These are phyloP conservation scores for Mesoclemmys tuberculata DNA, from an alignment of 2,113 vertebrate species.

Conservation along the genomic window DNA sequence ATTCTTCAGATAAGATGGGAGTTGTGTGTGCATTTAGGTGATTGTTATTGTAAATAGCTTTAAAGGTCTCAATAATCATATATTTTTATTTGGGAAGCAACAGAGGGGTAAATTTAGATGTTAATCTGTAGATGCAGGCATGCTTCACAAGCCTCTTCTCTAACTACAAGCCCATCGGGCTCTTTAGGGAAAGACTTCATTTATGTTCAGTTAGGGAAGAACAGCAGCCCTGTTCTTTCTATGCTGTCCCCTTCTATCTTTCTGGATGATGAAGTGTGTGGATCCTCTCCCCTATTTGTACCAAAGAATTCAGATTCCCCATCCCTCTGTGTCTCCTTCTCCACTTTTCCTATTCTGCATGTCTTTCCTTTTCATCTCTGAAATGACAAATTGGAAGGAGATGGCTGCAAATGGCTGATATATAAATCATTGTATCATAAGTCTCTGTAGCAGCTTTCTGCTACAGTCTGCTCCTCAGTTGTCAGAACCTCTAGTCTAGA, in stretches of 20 bases:
- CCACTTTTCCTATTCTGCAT: background rate
- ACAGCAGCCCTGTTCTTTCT: background rate
- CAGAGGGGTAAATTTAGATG: background rate
- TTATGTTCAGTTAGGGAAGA: background rate
- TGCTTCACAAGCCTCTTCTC: background rate
- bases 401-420: background rate
- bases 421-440: background rate
- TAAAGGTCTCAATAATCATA: no score
- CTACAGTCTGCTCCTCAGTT: background rate
- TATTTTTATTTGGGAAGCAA: background rate
- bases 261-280: background rate
- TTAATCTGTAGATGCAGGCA: accelerated
- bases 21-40: accelerated
- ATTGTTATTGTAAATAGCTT: background rate
- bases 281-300: background rate
- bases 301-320: background rate
- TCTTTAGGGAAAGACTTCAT: background rate
- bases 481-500: background rate
- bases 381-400: background rate
- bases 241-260: background rate
- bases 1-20: accelerated
- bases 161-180: background rate
- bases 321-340: background rate
- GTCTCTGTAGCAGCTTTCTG: background rate
- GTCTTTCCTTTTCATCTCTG: background rate